Percentiles rank a stretch among this genome's conserved stretches.
These are phyloP conservation scores for Actenoides hombroni DNA, from an alignment of 2,113 vertebrate genomes.

Conservation along the genomic window DNA sequence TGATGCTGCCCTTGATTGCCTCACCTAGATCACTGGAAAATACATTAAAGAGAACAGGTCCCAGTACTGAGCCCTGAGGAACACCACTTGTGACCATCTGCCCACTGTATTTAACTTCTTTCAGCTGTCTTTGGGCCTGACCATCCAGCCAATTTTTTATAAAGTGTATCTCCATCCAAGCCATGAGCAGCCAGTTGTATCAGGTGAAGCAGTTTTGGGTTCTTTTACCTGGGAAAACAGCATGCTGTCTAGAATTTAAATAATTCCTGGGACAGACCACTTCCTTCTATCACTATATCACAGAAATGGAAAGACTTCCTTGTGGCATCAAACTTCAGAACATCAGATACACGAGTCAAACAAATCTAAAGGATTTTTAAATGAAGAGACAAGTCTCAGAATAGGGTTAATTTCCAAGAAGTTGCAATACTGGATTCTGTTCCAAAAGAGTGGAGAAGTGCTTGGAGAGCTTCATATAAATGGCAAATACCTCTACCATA, in stretches of 20 bases:
- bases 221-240: not conserved
- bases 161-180: no score
- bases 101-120: no score
- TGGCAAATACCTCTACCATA: not conserved
- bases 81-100: no score
- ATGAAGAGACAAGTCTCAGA: not conserved
- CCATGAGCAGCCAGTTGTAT: not conserved
- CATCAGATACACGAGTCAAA: not conserved
- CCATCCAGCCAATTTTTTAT: no score
- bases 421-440: not conserved
- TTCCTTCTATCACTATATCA: not conserved
- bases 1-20: no score
- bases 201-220: rapidly evolving
- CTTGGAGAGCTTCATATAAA: not conserved
- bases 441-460: not conserved
- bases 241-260: not conserved
- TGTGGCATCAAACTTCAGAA: not conserved
- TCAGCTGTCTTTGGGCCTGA: no score
- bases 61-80: no score
- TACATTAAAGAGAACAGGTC: no score
- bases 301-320: not conserved
- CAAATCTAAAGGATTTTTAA: not conserved
- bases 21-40: no score
- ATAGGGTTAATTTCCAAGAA: not conserved
- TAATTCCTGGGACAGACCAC: not conserved